Percentiles rank a stretch among this genome's conserved stretches.
phyloP scores from a whole-genome alignment of 2,113 vertebrate species.

The Chunga burmeisteri region DNA sequence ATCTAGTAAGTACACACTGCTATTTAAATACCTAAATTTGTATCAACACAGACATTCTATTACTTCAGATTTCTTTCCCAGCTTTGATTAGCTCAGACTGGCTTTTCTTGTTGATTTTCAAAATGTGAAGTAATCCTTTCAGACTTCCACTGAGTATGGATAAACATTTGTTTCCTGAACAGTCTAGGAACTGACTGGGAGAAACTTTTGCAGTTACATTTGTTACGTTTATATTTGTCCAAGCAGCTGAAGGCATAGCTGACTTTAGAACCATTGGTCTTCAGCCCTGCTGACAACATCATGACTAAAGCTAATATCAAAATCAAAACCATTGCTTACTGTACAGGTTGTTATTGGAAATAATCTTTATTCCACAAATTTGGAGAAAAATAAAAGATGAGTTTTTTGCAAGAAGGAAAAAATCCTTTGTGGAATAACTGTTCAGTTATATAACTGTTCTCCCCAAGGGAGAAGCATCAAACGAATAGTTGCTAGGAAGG shows the following conservation, averaged over 20 bases:
- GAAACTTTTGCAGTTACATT: neutral
- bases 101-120: neutral
- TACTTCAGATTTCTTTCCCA: neutral
- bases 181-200: neutral
- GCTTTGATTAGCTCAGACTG: neutral
- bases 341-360: neutral
- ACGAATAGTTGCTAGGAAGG: neutral
- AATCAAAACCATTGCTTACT: neutral
- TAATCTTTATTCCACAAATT: neutral
- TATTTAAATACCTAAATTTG: neutral
- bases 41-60: neutral
- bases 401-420: neutral
- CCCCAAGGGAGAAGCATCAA: fast-evolving
- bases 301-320: neutral
- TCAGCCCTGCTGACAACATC: neutral
- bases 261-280: neutral
- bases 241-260: neutral
- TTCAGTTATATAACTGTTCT: neutral
- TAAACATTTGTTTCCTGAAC: neutral
- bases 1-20: neutral
- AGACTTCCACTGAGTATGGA: neutral
- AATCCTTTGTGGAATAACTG: neutral
- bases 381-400: neutral
- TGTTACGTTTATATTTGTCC: neutral
- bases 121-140: neutral